Conservation (phyloP, 1,140 invertebrate species). For the Cataglyphis hispanica region DNA sequence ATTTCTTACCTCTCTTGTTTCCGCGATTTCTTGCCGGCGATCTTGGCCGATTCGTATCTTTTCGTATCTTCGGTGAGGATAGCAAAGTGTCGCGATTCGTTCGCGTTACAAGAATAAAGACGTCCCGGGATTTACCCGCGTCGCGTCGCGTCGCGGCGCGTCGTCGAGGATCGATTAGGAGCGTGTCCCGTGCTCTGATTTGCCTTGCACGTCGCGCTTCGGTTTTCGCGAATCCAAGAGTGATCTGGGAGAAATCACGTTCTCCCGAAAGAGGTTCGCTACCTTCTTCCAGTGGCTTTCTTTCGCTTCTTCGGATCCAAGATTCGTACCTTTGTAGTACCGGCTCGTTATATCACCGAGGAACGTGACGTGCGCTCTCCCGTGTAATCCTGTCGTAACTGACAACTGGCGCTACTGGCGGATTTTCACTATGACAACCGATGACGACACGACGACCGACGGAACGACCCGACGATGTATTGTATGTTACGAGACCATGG, state of each 20-base stretch:
- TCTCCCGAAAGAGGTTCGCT: not conserved
- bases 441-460: no score
- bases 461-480: no score
- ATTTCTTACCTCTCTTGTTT: not conserved
- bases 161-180: slow-evolving; percentile 47
- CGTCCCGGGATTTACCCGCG: slow-evolving; percentile 44
- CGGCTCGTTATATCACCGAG: slow-evolving; percentile 9
- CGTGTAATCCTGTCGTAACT: slow-evolving; percentile 24
- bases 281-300: not conserved
- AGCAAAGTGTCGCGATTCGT: not conserved
- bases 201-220: slow-evolving; percentile 8
- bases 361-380: not conserved
- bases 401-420: not conserved
- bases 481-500: not conserved
- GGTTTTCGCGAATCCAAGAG: slow-evolving; percentile 2
- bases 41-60: not conserved
- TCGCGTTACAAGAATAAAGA: slow-evolving; percentile 1
- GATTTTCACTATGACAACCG: slow-evolving; percentile 59
- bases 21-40: not conserved
- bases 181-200: not conserved
- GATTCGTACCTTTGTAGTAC: not conserved
- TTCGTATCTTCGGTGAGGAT: no score
- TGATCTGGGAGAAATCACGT: not conserved
- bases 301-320: not conserved
- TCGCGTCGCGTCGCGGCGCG: not conserved